Percentiles rank a stretch among this genome's conserved stretches.
Conservation (phyloP, 2,797 vertebrate species). For the Eospalax fontanierii region DNA sequence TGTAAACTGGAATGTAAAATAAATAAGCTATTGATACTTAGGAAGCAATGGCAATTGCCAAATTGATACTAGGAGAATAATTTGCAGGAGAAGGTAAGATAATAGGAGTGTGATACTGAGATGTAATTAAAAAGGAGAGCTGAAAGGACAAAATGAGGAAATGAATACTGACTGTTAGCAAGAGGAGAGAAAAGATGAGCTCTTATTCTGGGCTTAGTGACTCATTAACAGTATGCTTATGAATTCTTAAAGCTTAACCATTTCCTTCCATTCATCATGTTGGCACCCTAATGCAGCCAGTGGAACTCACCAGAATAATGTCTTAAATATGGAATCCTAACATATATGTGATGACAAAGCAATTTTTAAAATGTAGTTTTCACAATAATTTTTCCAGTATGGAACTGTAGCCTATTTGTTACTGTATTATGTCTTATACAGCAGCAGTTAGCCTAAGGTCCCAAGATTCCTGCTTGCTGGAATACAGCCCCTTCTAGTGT, state of each 20-base stretch:
- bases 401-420: neutral
- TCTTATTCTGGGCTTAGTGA: neutral
- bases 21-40: neutral
- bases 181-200: neutral
- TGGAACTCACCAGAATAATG: neutral
- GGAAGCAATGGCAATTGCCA: neutral
- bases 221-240: neutral
- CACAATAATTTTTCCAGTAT: neutral
- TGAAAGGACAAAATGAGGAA: neutral
- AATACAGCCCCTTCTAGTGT: neutral
- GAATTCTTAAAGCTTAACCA: neutral
- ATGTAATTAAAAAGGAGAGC: neutral
- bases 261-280: constrained; percentile 30
- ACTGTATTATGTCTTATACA: neutral
- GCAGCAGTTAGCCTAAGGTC: neutral
- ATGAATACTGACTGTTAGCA: neutral
- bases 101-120: neutral
- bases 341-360: neutral
- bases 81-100: neutral
- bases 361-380: neutral
- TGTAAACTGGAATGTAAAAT: neutral
- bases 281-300: neutral
- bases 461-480: neutral
- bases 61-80: neutral
- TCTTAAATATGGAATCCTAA: constrained; percentile 15